These are phyloP conservation scores for Hyperoplus immaculatus DNA, from an alignment of 2,797 vertebrate species.

Conservation along the genomic window DNA sequence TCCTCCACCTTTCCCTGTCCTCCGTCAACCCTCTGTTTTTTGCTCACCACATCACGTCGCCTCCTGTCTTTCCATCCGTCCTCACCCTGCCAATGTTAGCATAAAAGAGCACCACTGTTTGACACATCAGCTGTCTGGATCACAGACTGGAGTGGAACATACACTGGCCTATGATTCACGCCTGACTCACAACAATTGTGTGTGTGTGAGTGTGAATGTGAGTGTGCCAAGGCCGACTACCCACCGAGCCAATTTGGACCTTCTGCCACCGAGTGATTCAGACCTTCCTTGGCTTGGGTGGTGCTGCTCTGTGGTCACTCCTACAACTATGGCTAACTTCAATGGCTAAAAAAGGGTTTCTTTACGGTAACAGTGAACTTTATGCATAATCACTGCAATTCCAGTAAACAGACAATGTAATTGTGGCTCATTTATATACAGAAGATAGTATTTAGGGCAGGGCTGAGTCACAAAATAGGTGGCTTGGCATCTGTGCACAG, in stretches of 20 bases:
- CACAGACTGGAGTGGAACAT: conserved; percentile 57
- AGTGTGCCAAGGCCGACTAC: conserved; percentile 46
- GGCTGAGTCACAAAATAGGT: conserved; percentile 23
- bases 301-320: conserved; percentile 77
- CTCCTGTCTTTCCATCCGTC: conserved; percentile 36
- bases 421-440: conserved; percentile 40
- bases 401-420: conserved; percentile 19
- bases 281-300: conserved; percentile 76
- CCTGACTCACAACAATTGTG: conserved; percentile 65
- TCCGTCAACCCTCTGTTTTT: conserved; percentile 12
- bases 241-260: conserved; percentile 66
- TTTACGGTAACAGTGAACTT: conserved; percentile 39
- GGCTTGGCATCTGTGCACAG: background rate
- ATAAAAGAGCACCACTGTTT: conserved; percentile 45
- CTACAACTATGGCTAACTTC: conserved; percentile 42
- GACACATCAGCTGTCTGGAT: conserved; percentile 50
- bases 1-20: conserved; percentile 27
- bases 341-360: conserved; percentile 29
- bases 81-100: conserved; percentile 18
- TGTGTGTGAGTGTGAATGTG: conserved; percentile 31
- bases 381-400: conserved; percentile 54
- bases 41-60: conserved; percentile 30
- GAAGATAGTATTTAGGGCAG: conserved; percentile 32
- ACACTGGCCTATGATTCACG: conserved; percentile 63
- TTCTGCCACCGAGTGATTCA: conserved; percentile 79